Evolutionary conservation across 2,113 vertebrate species (phyloP).

Genomic region (Dasyprocta punctata): DNA sequence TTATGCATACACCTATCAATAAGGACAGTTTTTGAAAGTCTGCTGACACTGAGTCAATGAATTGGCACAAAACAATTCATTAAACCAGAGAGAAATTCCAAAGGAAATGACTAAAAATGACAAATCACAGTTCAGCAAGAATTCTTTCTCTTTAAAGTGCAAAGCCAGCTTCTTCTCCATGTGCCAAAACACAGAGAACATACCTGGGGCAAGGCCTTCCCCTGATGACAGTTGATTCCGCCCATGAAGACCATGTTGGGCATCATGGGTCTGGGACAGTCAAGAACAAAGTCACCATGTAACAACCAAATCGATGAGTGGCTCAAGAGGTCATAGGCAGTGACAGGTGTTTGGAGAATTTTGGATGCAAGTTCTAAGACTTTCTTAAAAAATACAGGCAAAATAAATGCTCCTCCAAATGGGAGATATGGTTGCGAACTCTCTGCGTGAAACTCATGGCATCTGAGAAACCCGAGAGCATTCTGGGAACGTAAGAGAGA

Average conservation of each 20-base stretch:
- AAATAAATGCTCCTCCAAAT: constrained; percentile 15
- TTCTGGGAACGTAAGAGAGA: constrained; percentile 69
- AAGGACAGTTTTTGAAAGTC: background rate
- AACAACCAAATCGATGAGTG: constrained; percentile 60
- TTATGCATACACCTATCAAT: background rate
- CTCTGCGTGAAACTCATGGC: constrained; percentile 73
- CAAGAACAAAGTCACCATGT: constrained; percentile 71
- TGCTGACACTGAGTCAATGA: background rate
- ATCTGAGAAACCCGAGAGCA: constrained; percentile 38
- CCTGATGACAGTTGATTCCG: constrained; percentile 80
- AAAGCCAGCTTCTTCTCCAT: background rate
- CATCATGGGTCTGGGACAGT: constrained; percentile 89
- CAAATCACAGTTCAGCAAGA: background rate
- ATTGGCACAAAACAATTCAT: background rate
- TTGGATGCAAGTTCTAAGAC: constrained; percentile 58
- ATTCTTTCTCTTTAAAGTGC: too few relatives aligned
- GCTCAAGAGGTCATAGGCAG: constrained; percentile 81
- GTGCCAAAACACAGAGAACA: background rate
- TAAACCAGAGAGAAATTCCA: background rate
- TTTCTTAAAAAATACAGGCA: background rate
- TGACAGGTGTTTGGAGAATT: constrained; percentile 60
- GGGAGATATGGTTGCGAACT: constrained; percentile 39
- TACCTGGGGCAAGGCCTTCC: constrained; percentile 71
- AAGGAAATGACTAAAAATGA: background rate
- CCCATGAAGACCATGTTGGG: constrained; percentile 89